Conservation (phyloP, 2,797 vertebrate species). For the Cygnus olor region DNA sequence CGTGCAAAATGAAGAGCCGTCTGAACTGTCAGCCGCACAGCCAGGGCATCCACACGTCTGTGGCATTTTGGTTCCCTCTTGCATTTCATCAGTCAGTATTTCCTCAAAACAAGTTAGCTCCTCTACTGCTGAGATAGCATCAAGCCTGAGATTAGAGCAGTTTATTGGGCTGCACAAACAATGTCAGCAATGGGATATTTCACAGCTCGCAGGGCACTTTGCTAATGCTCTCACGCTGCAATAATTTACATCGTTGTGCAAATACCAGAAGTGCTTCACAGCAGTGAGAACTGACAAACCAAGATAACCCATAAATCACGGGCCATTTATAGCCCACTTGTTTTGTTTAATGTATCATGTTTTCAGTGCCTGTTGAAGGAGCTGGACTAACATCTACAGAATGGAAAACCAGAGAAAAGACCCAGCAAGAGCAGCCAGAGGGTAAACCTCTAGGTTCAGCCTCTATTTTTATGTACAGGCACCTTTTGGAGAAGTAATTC, state of each 20-base stretch:
- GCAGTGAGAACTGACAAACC: conserved; percentile 27
- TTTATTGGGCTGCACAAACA: background rate
- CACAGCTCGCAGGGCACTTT: background rate
- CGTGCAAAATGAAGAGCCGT: background rate
- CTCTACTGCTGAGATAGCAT: background rate
- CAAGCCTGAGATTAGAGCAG: background rate
- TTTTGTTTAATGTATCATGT: background rate
- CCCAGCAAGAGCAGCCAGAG: background rate
- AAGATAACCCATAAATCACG: conserved; percentile 25
- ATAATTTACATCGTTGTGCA: conserved; percentile 16
- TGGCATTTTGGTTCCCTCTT: background rate
- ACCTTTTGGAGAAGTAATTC: background rate
- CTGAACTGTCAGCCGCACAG: background rate
- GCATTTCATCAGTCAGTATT: background rate
- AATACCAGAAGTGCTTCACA: conserved; percentile 40
- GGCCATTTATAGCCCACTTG: conserved; percentile 38
- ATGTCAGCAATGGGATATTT: background rate
- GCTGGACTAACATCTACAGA: background rate
- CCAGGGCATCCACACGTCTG: background rate
- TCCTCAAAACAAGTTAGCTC: background rate
- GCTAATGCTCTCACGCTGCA: conserved; percentile 14
- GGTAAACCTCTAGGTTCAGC: background rate
- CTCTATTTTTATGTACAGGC: background rate
- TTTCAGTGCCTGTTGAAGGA: background rate
- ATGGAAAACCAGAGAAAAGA: background rate